Percentiles rank a stretch among this genome's conserved stretches.
phyloP scores from a whole-genome alignment of 2,888 invertebrate genomes.

The Lingula anatina region DNA sequence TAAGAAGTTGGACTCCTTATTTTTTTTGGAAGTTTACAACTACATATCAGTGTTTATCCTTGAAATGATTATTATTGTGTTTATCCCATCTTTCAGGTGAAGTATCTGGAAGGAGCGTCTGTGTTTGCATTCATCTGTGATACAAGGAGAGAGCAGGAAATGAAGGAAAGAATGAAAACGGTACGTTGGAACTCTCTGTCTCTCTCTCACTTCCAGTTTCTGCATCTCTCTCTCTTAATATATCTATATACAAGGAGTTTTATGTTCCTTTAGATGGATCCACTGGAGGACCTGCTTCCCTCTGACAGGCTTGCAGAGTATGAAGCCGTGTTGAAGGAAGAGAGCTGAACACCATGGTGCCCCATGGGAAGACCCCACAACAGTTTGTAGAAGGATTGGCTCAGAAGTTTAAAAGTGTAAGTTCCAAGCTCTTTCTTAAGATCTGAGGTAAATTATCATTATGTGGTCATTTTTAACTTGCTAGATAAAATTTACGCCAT shows the following conservation, averaged over 20 bases:
- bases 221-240: not conserved
- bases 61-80: too few relatives aligned
- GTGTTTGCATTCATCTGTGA: slow-evolving; percentile 41
- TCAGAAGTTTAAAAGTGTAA: slow-evolving; percentile 45
- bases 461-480: too few relatives aligned
- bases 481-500: too few relatives aligned
- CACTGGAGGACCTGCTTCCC: slow-evolving; percentile 38
- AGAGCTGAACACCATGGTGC: slow-evolving; percentile 34
- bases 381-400: slow-evolving; percentile 35
- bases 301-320: slow-evolving; percentile 24
- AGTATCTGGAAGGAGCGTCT: slow-evolving; percentile 38
- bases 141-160: slow-evolving; percentile 42
- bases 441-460: too few relatives aligned
- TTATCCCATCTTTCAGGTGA: slow-evolving; percentile 29
- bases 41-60: too few relatives aligned
- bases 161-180: slow-evolving; percentile 13
- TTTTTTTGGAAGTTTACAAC: too few relatives aligned
- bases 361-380: slow-evolving; percentile 33
- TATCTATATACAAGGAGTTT: not conserved
- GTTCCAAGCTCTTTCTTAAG: too few relatives aligned
- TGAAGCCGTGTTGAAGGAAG: slow-evolving; percentile 25
- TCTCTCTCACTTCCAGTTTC: too few relatives aligned
- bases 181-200: not conserved
- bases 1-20: too few relatives aligned
- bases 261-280: slow-evolving; percentile 22